A percentile compares a stretch with the other conserved stretches of the same genome.
Conservation (phyloP, 2,888 invertebrate genomes). For the Andrena haemorrhoa region DNA sequence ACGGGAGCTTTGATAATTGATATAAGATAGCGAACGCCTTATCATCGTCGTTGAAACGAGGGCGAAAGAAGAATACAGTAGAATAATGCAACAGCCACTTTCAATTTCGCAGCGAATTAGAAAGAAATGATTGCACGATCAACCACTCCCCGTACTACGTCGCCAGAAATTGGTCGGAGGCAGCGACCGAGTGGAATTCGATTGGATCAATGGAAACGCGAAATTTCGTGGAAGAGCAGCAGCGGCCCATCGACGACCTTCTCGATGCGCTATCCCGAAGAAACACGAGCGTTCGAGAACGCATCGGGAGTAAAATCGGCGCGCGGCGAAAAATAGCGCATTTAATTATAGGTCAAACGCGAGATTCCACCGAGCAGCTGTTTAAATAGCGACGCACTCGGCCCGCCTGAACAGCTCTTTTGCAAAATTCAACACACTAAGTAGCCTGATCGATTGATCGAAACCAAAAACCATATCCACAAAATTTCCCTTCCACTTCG, state of each 20-base stretch:
- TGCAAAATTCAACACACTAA: not conserved
- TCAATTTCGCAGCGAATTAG: too few relatives aligned
- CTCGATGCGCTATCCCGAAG: constrained; percentile 21
- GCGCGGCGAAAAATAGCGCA: constrained; percentile 68
- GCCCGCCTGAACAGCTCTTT: constrained; percentile 28
- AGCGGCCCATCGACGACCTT: not conserved
- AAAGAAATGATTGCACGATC: too few relatives aligned
- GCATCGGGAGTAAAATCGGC: constrained; percentile 48
- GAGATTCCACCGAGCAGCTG: constrained; percentile 62
- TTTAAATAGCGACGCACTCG: constrained; percentile 58
- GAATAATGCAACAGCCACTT: too few relatives aligned
- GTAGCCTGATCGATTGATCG: not conserved
- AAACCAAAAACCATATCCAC: not conserved
- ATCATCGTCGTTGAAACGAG: too few relatives aligned
- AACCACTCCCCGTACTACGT: too few relatives aligned
- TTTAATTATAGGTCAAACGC: constrained; percentile 72
- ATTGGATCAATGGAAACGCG: not conserved
- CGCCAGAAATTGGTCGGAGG: not conserved
- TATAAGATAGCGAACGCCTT: too few relatives aligned
- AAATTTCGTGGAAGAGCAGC: not conserved
- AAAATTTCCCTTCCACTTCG: too few relatives aligned
- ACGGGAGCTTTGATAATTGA: too few relatives aligned
- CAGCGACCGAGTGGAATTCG: not conserved
- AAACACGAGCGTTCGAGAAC: constrained; percentile 34
- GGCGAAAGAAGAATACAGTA: too few relatives aligned